These are phyloP conservation scores for Neosalanx taihuensis DNA, from an alignment of 2,797 vertebrate species.

Conservation along the genomic window DNA sequence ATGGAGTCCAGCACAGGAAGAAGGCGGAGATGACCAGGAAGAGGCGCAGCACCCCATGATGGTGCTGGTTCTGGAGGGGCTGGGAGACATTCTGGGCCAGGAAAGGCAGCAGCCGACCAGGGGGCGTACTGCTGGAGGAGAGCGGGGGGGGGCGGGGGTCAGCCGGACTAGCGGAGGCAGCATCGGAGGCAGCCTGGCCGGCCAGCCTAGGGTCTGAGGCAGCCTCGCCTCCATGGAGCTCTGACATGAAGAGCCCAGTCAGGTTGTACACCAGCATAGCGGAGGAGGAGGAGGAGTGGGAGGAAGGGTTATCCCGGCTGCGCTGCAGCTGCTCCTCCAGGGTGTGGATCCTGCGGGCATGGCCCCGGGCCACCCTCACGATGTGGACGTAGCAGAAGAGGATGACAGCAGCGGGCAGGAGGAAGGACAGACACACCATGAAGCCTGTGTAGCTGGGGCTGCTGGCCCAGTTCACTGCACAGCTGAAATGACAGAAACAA, in stretches of 20 bases:
- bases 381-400: conserved; percentile 81
- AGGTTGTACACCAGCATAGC: conserved; percentile 67
- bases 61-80: conserved; percentile 45
- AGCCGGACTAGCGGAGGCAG: neutral
- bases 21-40: conserved; percentile 77
- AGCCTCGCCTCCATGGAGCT: conserved; percentile 32
- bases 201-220: neutral
- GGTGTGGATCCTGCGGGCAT: conserved; percentile 75
- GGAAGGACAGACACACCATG: conserved; percentile 69
- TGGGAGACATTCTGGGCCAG: conserved; percentile 49
- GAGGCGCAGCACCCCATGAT: conserved; percentile 74
- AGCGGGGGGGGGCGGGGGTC: too few relatives aligned
- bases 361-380: conserved; percentile 74
- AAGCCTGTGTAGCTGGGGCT: conserved; percentile 75
- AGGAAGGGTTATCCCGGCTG: conserved; percentile 38
- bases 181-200: neutral
- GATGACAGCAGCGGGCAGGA: conserved; percentile 73
- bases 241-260: conserved; percentile 66
- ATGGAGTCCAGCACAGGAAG: conserved; percentile 81
- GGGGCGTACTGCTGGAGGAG: neutral
- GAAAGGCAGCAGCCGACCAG: conserved; percentile 58
- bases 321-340: conserved; percentile 75
- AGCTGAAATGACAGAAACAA: conserved; percentile 47
- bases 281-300: conserved; percentile 7
- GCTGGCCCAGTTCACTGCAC: conserved; percentile 71